Evolutionary conservation across 2,888 invertebrate genomes (phyloP).

Genomic region (Caenorhabditis virilis): DNA sequence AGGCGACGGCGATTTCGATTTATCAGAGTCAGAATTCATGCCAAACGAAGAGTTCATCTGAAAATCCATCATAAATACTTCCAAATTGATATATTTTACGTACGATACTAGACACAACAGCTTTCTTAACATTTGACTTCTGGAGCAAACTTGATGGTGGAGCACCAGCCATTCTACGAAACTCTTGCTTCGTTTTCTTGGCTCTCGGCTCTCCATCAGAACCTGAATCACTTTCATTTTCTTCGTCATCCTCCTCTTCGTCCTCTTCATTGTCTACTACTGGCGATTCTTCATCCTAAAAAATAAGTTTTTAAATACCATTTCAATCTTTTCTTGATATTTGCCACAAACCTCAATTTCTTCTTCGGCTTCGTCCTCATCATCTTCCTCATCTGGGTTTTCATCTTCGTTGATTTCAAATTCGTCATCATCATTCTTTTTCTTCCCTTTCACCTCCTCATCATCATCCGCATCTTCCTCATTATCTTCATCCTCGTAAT

Average conservation of each 20-base stretch:
- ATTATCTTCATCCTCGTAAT: slow-evolving; percentile 16
- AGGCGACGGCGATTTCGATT: no score
- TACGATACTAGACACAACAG: no score
- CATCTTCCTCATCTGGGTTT: slow-evolving; percentile 34
- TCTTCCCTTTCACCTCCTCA: neutral
- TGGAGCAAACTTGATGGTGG: slow-evolving; percentile 1
- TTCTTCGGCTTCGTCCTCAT: slow-evolving; percentile 37
- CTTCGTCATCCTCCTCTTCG: slow-evolving; percentile 13
- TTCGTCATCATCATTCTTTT: neutral
- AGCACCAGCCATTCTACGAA: slow-evolving; percentile 3
- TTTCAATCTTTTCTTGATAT: no score
- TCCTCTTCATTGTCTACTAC: slow-evolving; percentile 40
- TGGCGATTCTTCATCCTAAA: slow-evolving; percentile 19
- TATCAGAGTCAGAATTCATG: no score
- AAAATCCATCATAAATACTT: no score
- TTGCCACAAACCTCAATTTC: neutral
- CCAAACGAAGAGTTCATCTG: no score
- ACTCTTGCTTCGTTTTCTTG: neutral
- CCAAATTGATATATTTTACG: no score
- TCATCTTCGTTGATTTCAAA: slow-evolving; percentile 11
- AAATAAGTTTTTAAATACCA: no score
- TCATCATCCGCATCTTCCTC: slow-evolving; percentile 15
- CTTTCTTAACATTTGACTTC: no score
- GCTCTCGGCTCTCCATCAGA: neutral
- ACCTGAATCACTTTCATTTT: neutral